These are phyloP conservation scores for Drosophila lacteicornis DNA, from an alignment of 1,140 invertebrate species.

Conservation along the genomic window DNA sequence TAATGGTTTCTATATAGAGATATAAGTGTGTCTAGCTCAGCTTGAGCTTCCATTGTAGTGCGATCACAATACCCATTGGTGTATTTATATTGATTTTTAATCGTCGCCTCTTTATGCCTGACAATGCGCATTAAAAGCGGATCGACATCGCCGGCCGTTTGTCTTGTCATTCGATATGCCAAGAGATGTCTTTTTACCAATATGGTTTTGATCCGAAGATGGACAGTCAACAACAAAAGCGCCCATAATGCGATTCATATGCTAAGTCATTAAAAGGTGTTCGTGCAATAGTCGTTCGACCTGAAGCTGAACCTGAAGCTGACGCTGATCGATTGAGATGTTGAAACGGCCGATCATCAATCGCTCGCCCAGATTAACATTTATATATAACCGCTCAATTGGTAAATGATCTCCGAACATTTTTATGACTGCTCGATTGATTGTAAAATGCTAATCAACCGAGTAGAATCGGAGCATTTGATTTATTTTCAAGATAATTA, in stretches of 20 bases:
- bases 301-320: constrained; percentile 9
- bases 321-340: constrained; percentile 51
- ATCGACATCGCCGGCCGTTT: constrained; percentile 34
- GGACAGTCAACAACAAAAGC: constrained; percentile 26
- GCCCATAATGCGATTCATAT: constrained; percentile 61
- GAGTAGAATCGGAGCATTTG: constrained; percentile 22
- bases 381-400: constrained; percentile 20
- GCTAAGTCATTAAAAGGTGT: constrained; percentile 45
- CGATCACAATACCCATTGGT: constrained; percentile 42
- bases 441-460: constrained; percentile 42
- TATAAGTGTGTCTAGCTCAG: constrained; percentile 19
- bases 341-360: constrained; percentile 45
- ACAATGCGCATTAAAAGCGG: constrained; percentile 46
- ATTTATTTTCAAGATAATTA: constrained; percentile 22
- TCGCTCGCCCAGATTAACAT: constrained; percentile 34
- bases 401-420: constrained; percentile 41
- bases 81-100: constrained; percentile 81
- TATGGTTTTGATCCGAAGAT: constrained; percentile 28
- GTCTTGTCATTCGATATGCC: constrained; percentile 55
- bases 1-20: constrained; percentile 54
- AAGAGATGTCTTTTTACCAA: constrained; percentile 20
- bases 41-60: constrained; percentile 33
- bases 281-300: constrained; percentile 22
- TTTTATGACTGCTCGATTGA: constrained; percentile 44
- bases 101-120: constrained; percentile 60